Conservation (phyloP, 1,140 invertebrate species). For the Diploscapter pachys region DNA sequence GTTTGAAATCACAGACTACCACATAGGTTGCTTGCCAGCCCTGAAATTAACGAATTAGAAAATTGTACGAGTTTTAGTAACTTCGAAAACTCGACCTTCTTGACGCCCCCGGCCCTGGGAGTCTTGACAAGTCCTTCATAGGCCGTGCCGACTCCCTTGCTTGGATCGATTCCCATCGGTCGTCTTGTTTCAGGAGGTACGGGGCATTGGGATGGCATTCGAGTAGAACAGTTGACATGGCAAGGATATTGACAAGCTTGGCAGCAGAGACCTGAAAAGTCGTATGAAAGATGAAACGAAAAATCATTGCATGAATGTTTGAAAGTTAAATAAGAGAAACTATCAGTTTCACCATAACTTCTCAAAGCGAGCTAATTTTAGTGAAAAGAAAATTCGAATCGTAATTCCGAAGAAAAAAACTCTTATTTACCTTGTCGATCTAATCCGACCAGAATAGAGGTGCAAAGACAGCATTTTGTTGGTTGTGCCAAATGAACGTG, state of each 20-base stretch:
- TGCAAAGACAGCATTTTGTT: constrained; percentile 95
- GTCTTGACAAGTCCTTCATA: constrained; percentile 59
- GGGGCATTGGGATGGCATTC: constrained; percentile 85
- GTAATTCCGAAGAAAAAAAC: not conserved
- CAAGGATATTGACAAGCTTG: constrained; percentile 79
- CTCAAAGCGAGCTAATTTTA: too few relatives aligned
- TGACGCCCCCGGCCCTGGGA: constrained; percentile 91
- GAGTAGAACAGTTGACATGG: constrained; percentile 87
- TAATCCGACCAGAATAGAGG: constrained; percentile 87
- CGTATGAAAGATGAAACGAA: not conserved
- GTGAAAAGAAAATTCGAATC: not conserved
- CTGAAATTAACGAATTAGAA: too few relatives aligned
- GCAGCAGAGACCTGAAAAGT: constrained; percentile 35
- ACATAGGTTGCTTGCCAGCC: constrained; percentile 91
- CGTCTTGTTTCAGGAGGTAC: constrained; percentile 73
- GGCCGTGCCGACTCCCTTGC: constrained; percentile 66
- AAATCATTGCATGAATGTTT: too few relatives aligned
- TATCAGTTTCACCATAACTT: too few relatives aligned
- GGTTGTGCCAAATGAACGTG: constrained; percentile 87
- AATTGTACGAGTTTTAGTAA: too few relatives aligned
- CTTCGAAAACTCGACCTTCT: constrained; percentile 66
- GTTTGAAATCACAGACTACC: constrained; percentile 97
- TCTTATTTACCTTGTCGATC: constrained; percentile 82
- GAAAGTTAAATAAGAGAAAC: too few relatives aligned
- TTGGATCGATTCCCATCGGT: constrained; percentile 80